Base-by-base conservation (phyloP, 1,140 invertebrate species). In the Tyrophagus putrescentiae region DNA sequence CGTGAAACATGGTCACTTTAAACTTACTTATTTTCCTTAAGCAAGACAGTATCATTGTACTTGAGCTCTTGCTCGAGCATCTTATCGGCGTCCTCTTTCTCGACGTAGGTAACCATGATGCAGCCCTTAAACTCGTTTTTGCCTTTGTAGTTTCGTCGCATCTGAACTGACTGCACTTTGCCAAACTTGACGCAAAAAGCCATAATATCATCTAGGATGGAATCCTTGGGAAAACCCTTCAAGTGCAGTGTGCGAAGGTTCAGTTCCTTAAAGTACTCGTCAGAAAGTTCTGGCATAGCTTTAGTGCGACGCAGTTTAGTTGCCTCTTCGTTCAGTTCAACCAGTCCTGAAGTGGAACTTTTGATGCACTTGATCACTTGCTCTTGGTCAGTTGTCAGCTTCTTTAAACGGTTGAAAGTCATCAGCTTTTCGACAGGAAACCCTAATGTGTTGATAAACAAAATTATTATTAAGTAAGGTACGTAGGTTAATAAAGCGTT, bases 341-440 rank as follows among this genome's bases (percentile, higher is more conserved):
- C 75, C 0, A 95, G 68, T 29, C 79, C 78, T 52, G 76, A 77
- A n/a, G 80, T 76, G 3, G 88, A 87, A 60, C 84, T 83, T 65
- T 78, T 77, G 4, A 96, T 63, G 0, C 88, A 84, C 60, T 78
- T 76, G 4, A 81, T 73, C 64, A 97, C 89, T 0, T 81, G 75
- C 34, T 81, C 73, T 0, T 70, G 56, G 68, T 94, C 83, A 44
- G 73, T 79, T 2, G 80, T 79, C 0, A 96, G 66, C 27, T 78
- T 72, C 1, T 85, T 81, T 34, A 97, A 75, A 27, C 89, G 77
- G 67, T 94, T 92, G 68, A 96, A 97, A 62, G 82, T 92, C 29
- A 87, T 73, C 73, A 97, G 80, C 1, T 84, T 79, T 0, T 83
- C 79, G 34, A 96, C 69, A 1, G 86, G 79, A 27, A 97, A 78